Conservation (phyloP, 2,113 vertebrate genomes). For the Tinamus guttatus region DNA sequence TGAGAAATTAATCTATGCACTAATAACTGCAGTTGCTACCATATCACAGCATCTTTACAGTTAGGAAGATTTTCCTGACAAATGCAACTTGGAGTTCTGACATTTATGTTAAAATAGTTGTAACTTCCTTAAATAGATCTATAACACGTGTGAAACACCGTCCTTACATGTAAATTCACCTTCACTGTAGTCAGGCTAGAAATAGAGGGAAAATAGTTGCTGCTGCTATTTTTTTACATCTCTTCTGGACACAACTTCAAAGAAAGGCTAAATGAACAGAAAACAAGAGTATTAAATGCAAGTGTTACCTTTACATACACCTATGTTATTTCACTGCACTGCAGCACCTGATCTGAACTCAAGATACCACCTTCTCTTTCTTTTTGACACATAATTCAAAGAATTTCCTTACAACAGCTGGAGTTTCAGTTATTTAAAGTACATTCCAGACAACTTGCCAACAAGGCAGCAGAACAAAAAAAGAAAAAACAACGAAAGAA, state of each 20-base stretch:
- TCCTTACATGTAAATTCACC: neutral
- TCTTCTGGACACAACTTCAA: neutral
- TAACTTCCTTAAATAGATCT: neutral
- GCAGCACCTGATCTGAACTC: constrained; percentile 34
- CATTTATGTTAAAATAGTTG: neutral
- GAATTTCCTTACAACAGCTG: constrained; percentile 36
- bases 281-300: neutral
- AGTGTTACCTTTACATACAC: neutral
- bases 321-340: neutral
- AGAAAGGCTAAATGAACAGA: neutral
- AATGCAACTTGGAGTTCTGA: neutral
- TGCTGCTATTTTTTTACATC: neutral
- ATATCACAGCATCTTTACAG: neutral
- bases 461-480: constrained; percentile 36
- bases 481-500: neutral
- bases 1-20: neutral
- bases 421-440: constrained; percentile 63
- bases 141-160: neutral
- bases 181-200: neutral
- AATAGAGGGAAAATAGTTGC: neutral
- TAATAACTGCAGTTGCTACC: neutral
- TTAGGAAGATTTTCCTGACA: neutral
- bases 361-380: neutral
- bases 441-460: constrained; percentile 53
- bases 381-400: neutral